Evolutionary conservation across 2,888 invertebrate species (phyloP).

Genomic region (Cheilosia pagana): DNA sequence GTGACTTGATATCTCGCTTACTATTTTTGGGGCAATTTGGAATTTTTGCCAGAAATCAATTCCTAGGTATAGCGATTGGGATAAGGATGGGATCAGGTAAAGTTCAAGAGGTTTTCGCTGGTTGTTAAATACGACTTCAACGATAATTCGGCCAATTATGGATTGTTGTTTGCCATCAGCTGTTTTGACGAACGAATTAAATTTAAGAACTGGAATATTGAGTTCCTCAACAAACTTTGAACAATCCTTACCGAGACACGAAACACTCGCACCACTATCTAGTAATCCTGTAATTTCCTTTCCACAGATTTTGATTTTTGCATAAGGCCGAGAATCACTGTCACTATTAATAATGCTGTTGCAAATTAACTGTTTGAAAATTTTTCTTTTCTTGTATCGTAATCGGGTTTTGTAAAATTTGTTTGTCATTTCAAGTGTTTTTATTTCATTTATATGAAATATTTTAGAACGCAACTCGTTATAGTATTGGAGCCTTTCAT

Average conservation of each 20-base stretch:
- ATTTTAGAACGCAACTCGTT: not conserved
- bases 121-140: not conserved
- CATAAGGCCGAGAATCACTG: not conserved
- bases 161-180: not conserved
- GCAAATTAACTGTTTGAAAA: not conserved
- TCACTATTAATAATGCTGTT: not conserved
- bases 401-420: not conserved
- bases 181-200: not conserved
- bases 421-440: not conserved
- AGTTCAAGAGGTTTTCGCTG: not conserved
- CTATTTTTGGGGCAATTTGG: not conserved
- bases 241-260: not conserved
- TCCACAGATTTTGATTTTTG: not conserved
- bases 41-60: constrained; percentile 21
- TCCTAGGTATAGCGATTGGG: not conserved
- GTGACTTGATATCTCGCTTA: not conserved
- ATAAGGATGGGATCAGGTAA: not conserved
- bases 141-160: not conserved
- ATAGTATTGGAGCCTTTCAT: not conserved
- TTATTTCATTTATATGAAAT: not conserved
- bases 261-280: not conserved
- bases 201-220: not conserved
- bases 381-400: not conserved
- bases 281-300: not conserved
- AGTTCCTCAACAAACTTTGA: not conserved